phyloP scores from a whole-genome alignment of 2,113 vertebrate species.

The Cephalopterus ornatus region DNA sequence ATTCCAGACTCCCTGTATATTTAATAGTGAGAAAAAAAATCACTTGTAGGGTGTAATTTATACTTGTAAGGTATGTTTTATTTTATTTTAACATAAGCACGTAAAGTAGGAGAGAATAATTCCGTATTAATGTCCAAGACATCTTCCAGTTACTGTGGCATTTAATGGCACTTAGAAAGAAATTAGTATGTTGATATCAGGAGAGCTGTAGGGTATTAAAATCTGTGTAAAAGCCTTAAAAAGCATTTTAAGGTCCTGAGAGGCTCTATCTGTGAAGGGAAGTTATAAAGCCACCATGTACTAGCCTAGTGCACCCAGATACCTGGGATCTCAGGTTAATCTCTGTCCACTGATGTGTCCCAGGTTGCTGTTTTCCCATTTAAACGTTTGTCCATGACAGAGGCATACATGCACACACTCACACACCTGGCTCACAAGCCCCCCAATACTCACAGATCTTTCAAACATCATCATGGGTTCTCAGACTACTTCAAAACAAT shows the following conservation, averaged over 20 bases:
- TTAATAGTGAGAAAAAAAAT: not conserved
- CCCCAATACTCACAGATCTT: not conserved
- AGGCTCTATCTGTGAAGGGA: not conserved
- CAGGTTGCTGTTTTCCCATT: not conserved
- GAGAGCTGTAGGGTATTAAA: not conserved
- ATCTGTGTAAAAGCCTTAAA: not conserved
- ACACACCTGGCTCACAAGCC: not conserved
- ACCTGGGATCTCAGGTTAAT: not conserved
- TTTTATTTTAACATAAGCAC: not conserved
- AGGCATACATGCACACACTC: rapidly evolving
- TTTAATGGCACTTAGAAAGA: not conserved
- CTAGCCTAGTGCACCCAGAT: not conserved
- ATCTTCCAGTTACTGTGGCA: not conserved
- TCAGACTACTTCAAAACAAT: not conserved
- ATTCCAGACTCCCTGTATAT: not conserved
- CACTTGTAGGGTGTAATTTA: not conserved
- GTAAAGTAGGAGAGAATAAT: not conserved
- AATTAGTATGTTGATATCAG: not conserved
- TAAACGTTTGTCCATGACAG: not conserved
- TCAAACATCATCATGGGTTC: not conserved
- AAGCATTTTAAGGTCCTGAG: not conserved
- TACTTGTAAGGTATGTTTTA: not conserved
- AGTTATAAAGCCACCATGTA: not conserved
- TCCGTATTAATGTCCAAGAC: not conserved
- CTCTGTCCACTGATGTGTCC: no score